phyloP scores from a whole-genome alignment of 2,888 invertebrate species.

The Rotaria macrura region DNA sequence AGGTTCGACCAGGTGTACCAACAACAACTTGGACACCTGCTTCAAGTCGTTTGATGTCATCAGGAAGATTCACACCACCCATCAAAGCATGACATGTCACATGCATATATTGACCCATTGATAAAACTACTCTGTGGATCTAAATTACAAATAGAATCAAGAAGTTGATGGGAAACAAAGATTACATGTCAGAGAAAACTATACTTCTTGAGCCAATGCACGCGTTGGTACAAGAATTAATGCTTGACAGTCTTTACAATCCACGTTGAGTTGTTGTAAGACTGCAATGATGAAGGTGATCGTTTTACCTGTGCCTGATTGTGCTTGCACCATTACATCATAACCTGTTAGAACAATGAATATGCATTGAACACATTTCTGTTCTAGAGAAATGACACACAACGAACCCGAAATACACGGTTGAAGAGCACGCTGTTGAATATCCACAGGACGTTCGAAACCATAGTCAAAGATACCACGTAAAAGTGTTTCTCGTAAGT shows the following conservation, averaged over 20 bases:
- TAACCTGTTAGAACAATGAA: slow-evolving; percentile 55
- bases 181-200: neutral
- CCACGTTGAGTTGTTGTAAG: slow-evolving; percentile 60
- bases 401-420: slow-evolving; percentile 61
- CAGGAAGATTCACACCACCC: slow-evolving; percentile 94
- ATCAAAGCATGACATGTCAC: slow-evolving; percentile 97
- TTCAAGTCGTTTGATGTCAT: slow-evolving; percentile 86
- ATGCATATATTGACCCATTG: slow-evolving; percentile 93
- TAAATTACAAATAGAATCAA: slow-evolving; percentile 41
- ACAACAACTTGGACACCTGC: slow-evolving; percentile 87
- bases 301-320: slow-evolving; percentile 98
- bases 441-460: slow-evolving; percentile 98
- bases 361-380: neutral
- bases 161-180: no score
- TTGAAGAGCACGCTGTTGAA: slow-evolving; percentile 95
- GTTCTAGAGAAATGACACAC: neutral
- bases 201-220: slow-evolving; percentile 65
- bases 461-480: slow-evolving; percentile 98
- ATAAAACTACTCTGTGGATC: slow-evolving; percentile 77
- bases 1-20: slow-evolving; percentile 93
- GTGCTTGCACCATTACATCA: slow-evolving; percentile 98
- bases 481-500: slow-evolving; percentile 81
- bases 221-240: slow-evolving; percentile 91
- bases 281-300: slow-evolving; percentile 98
- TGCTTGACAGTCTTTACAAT: slow-evolving; percentile 90